A percentile compares a stretch with the other conserved stretches of the same genome.
Conservation (phyloP, 2,113 vertebrate genomes). For the Machaerirhynchus nigripectus region DNA sequence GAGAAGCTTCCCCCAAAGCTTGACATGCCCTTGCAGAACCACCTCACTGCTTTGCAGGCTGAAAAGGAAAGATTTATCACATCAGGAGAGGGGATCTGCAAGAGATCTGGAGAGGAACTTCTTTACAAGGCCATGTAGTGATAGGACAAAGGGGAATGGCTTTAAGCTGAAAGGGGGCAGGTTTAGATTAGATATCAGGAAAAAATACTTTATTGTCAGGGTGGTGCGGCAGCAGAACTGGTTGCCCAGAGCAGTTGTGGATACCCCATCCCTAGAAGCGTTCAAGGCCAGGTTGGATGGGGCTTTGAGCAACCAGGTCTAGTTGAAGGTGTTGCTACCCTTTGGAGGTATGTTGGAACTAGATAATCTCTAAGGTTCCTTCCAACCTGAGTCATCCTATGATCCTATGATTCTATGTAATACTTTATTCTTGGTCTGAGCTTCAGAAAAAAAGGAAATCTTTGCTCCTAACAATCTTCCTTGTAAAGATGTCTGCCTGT, state of each 20-base stretch:
- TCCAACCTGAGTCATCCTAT: not conserved
- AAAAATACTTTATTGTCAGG: not conserved
- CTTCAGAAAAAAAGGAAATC: not conserved
- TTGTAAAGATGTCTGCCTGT: not conserved
- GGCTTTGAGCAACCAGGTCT: not conserved
- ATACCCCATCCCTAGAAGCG: not conserved
- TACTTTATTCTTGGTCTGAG: not conserved
- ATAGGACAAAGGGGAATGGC: not conserved
- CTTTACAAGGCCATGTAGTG: not conserved
- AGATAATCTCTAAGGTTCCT: not conserved
- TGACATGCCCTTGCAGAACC: not conserved
- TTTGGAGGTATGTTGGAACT: not conserved
- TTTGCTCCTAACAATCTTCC: not conserved
- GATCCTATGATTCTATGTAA: not conserved
- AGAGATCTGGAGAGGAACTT: not conserved
- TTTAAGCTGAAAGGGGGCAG: not conserved
- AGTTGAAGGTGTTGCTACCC: not conserved
- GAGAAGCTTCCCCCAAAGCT: not conserved
- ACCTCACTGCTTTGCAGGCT: not conserved
- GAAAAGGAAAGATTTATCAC: not conserved
- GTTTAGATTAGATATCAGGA: not conserved
- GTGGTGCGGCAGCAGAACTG: not conserved
- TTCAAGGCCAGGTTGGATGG: not conserved
- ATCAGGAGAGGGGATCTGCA: not conserved
- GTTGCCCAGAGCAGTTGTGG: not conserved